A percentile compares a stretch with the other conserved stretches of the same genome.
phyloP scores from a whole-genome alignment of 1,140 invertebrate species.

The Chrysomallon squamiferum region DNA sequence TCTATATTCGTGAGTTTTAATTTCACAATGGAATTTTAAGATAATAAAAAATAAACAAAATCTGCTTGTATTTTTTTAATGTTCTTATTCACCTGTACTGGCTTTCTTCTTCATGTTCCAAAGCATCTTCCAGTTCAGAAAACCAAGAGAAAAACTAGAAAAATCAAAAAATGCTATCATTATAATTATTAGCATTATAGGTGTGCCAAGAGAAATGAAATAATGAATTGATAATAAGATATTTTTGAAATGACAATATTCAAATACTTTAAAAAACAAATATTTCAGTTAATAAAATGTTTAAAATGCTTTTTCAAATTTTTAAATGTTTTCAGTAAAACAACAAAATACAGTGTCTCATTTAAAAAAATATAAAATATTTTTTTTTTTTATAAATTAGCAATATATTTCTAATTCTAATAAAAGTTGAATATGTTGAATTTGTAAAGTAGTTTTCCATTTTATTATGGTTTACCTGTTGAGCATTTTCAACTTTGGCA shows the following conservation, averaged over 20 bases:
- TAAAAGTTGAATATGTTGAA: no score
- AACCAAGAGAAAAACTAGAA: constrained; percentile 74
- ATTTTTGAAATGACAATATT: background rate
- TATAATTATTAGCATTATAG: background rate
- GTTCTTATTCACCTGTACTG: constrained; percentile 70
- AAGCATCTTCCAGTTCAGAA: constrained; percentile 70
- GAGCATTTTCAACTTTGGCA: constrained; percentile 63
- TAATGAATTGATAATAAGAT: background rate
- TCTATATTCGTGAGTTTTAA: no score
- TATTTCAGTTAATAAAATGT: background rate
- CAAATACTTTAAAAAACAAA: background rate
- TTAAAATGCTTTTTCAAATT: background rate
- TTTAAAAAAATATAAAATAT: no score
- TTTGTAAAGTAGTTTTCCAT: no score
- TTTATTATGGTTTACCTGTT: constrained; percentile 64
- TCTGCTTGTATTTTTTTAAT: no score
- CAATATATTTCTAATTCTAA: no score
- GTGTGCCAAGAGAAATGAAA: background rate
- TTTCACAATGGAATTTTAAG: no score
- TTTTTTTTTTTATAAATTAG: no score
- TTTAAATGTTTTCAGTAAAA: background rate
- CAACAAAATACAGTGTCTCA: background rate
- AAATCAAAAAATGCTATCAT: background rate
- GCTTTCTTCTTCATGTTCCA: constrained; percentile 71
- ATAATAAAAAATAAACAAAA: no score